These are phyloP conservation scores for Crepidodera aurea DNA, from an alignment of 2,888 invertebrate species.

Conservation along the genomic window DNA sequence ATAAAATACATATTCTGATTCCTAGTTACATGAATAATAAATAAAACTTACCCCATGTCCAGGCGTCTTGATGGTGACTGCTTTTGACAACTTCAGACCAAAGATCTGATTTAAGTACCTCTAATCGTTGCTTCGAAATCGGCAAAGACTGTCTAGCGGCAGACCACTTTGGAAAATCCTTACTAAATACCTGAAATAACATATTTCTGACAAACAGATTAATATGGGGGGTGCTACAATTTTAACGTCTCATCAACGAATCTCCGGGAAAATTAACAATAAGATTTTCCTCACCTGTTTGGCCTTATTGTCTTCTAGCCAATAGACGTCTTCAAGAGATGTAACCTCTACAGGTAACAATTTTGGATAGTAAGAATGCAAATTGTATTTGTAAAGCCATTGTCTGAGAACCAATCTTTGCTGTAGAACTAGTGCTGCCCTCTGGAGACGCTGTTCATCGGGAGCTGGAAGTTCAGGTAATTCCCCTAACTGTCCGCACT, in stretches of 20 bases:
- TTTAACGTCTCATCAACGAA: no score
- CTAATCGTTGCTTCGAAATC: slow-evolving; percentile 80
- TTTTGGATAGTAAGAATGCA: slow-evolving; percentile 78
- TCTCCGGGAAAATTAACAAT: no score
- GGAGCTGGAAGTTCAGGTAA: slow-evolving; percentile 84
- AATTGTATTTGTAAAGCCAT: slow-evolving; percentile 80
- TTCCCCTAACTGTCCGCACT: slow-evolving; percentile 80
- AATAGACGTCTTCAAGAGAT: slow-evolving; percentile 89
- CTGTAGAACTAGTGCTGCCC: slow-evolving; percentile 82
- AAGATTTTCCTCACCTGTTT: slow-evolving; percentile 61
- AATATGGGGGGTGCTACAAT: no score
- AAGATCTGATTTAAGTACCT: slow-evolving; percentile 79
- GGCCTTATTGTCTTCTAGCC: slow-evolving; percentile 82
- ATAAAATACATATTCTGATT: no score
- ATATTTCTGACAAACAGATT: not conserved
- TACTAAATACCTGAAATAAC: slow-evolving; percentile 65
- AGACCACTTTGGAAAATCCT: slow-evolving; percentile 82
- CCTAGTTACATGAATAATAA: not conserved
- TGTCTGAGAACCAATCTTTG: slow-evolving; percentile 85
- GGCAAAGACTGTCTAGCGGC: slow-evolving; percentile 83
- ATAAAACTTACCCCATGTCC: slow-evolving; percentile 78
- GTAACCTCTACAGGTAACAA: slow-evolving; percentile 82
- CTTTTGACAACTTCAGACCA: slow-evolving; percentile 88
- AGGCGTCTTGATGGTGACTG: slow-evolving; percentile 87
- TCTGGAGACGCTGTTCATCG: slow-evolving; percentile 83